Evolutionary conservation across 2,113 vertebrate genomes (phyloP), one percentile per base, ranked within the genome.

Genomic region (Hemibagrus wyckioides): DNA sequence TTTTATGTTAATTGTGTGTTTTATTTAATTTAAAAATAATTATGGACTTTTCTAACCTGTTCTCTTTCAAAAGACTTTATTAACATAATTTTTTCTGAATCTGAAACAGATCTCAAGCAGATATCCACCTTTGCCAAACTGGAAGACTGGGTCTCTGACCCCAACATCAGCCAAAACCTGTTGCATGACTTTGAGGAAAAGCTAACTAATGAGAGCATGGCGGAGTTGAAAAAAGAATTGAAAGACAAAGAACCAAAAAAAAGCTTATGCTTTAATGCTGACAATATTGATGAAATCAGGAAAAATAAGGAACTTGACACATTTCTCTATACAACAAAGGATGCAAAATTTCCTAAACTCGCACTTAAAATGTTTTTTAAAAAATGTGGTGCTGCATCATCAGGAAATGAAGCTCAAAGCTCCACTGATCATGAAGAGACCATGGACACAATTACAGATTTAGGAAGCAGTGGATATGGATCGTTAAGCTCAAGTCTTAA

Each of bases 391-490:
- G 33, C 52, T 56, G 28, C 17, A 3, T 80, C 77, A 56, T 56
- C 52, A 56, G 77, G 17, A 80, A 80, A 23, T 23, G 14, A 23
- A 14, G 33, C 17, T 81, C 52, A 57, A 14, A 56, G 77, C 19
- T 52, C 1, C 50, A 23, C 1, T 77, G 71, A 63, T 48, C 0
- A 33, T 33, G 4, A 30, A 1, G 17, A 80, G n/a, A 1, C 0
- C 15, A 33, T 19, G 8, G 50, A 54, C 7, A 17, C 3, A 6
- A 80, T 1, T 59, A 11, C 9, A 36, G 44, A 71, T 33, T 54
- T 80, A 33, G 21, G 23, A n/a, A 83, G 63, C 56, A 77, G 56
- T 85, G 71, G 54, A 57, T 69, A 52, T 36, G 63, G 10, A 65
- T 84, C 63, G 25, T 25, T 33, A 33, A 52, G 4, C 44, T 71